Percentiles rank a stretch among this genome's conserved stretches.
phyloP scores from a whole-genome alignment of 2,113 vertebrate genomes.

The Microcebus ravelobensis region DNA sequence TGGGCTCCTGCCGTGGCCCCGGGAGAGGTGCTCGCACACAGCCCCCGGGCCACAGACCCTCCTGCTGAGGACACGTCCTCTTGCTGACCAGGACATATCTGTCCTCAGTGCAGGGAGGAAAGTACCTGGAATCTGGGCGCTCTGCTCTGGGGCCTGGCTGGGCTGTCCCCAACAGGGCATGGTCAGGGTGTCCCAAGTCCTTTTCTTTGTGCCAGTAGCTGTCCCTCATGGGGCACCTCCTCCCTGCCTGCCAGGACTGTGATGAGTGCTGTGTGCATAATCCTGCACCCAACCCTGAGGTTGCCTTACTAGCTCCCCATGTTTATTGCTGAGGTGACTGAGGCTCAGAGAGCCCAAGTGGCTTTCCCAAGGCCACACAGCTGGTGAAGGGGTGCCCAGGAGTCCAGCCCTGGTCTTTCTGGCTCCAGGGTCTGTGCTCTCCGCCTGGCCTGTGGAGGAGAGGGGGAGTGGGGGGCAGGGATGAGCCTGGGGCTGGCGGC shows the following conservation, averaged over 20 bases:
- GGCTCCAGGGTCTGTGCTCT: not conserved
- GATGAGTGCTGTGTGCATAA: not conserved
- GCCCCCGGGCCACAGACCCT: not conserved
- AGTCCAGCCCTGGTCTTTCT: slow-evolving; percentile 12
- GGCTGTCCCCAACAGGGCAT: not conserved
- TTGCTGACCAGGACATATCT: not conserved
- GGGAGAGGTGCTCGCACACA: not conserved
- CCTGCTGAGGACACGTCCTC: not conserved
- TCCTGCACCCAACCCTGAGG: not conserved
- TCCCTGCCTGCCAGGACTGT: not conserved
- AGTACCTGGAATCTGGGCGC: not conserved
- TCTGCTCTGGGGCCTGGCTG: not conserved
- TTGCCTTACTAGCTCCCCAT: not conserved
- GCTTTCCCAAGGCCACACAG: not conserved
- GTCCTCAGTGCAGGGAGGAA: not conserved
- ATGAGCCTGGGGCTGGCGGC: not conserved
- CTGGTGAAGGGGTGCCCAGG: not conserved
- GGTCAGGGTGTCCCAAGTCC: not conserved
- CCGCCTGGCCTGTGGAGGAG: not conserved
- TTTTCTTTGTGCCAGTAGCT: not conserved
- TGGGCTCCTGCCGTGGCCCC: not conserved
- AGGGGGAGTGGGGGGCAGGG: not conserved
- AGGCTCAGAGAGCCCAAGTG: slow-evolving; percentile 57
- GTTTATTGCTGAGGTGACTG: not conserved
- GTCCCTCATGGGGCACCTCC: not conserved